These are phyloP conservation scores for Progne subis DNA, from an alignment of 2,113 vertebrate genomes.

Conservation along the genomic window DNA sequence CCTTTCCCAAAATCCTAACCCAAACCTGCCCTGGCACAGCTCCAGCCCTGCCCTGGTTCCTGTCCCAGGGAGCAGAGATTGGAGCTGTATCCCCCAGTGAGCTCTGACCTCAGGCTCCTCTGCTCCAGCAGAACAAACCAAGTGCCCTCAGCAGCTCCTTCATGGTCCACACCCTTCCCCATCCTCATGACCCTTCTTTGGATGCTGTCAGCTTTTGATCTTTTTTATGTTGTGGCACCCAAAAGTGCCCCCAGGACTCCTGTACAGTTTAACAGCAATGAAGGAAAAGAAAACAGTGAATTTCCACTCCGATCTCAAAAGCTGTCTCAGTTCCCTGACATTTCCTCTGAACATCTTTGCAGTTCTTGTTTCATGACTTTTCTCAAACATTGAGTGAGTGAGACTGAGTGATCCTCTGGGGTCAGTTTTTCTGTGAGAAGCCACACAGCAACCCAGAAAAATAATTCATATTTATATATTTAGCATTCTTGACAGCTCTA, in stretches of 20 bases:
- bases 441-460: not conserved
- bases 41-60: not conserved
- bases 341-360: not conserved
- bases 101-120: not conserved
- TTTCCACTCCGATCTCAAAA: not conserved
- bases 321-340: not conserved
- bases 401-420: not conserved
- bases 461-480: not conserved
- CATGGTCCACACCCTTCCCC: not conserved
- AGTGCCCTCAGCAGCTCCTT: not conserved
- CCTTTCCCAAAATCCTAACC: rapidly evolving
- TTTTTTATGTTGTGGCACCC: not conserved
- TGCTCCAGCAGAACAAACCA: not conserved
- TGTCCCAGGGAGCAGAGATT: rapidly evolving
- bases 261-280: rapidly evolving
- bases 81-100: rapidly evolving
- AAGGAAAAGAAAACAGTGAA: not conserved
- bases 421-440: not conserved
- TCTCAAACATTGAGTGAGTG: rapidly evolving
- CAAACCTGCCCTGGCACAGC: rapidly evolving
- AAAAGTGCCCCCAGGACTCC: not conserved
- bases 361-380: not conserved
- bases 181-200: not conserved
- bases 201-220: not conserved
- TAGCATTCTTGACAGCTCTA: not conserved